Percentiles rank a stretch among this genome's conserved stretches.
Evolutionary conservation across 1,140 invertebrate genomes (phyloP).

Genomic region (Ruditapes philippinarum): DNA sequence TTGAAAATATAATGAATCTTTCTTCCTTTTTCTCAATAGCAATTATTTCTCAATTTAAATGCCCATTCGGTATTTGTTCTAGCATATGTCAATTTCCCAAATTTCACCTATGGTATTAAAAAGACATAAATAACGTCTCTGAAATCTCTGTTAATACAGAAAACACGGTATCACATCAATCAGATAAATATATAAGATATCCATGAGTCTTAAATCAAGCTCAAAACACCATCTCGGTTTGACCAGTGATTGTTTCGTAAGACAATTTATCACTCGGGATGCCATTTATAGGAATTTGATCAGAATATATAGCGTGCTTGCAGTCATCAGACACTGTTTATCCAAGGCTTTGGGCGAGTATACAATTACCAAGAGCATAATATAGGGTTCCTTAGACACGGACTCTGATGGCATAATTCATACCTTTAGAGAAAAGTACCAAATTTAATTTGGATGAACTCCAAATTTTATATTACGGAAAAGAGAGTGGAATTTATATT

Average conservation of each 20-base stretch:
- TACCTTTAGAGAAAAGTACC: neutral
- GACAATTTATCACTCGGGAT: constrained; percentile 40
- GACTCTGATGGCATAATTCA: constrained; percentile 5
- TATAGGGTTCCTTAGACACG: constrained; percentile 8
- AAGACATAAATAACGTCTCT: constrained; percentile 27
- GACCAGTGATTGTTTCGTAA: constrained; percentile 48
- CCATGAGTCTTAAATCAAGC: constrained; percentile 39
- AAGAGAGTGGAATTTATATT: neutral
- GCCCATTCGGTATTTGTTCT: neutral
- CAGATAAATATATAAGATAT: constrained; percentile 11
- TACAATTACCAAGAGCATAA: constrained; percentile 31
- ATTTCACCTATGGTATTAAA: constrained; percentile 18
- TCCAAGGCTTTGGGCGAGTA: neutral
- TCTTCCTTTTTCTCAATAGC: neutral
- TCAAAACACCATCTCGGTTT: constrained; percentile 35
- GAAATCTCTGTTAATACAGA: constrained; percentile 36
- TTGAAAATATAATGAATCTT: constrained; percentile 3
- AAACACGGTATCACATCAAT: constrained; percentile 5
- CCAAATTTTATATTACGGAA: constrained; percentile 5
- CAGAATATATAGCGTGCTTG: constrained; percentile 45
- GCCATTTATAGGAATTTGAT: constrained; percentile 45
- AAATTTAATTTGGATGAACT: constrained; percentile 19
- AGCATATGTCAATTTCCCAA: neutral
- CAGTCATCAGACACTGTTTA: constrained; percentile 30
- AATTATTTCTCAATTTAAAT: constrained; percentile 36